Percentiles rank a stretch among this genome's conserved stretches.
These are phyloP conservation scores for Cheilosia variabilis DNA, from an alignment of 2,888 invertebrate genomes.

Conservation along the genomic window DNA sequence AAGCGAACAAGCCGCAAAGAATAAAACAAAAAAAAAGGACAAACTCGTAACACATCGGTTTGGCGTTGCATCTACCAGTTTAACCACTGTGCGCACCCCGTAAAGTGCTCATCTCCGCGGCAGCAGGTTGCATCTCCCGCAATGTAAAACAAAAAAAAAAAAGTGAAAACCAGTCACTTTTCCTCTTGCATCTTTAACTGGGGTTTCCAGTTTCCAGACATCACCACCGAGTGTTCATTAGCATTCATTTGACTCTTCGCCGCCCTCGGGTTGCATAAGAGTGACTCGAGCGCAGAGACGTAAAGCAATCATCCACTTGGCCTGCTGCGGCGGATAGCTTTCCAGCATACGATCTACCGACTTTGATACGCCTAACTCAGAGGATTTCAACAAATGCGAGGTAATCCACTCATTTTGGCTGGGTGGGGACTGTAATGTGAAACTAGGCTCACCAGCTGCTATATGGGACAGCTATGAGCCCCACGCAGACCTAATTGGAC, in stretches of 20 bases:
- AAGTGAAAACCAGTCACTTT: slow-evolving; percentile 72
- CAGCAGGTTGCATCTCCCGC: slow-evolving; percentile 63
- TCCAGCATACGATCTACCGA: slow-evolving; percentile 15
- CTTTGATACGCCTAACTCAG: background rate
- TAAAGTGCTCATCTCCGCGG: slow-evolving; percentile 59
- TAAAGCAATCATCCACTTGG: slow-evolving; percentile 48
- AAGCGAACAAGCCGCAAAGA: slow-evolving; percentile 23
- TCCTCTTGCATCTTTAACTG: slow-evolving; percentile 46
- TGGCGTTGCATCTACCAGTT: slow-evolving; percentile 53
- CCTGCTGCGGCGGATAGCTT: slow-evolving; percentile 22
- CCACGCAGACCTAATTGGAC: slow-evolving; percentile 64
- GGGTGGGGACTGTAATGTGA: background rate
- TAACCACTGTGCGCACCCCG: slow-evolving; percentile 67
- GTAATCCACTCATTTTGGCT: background rate
- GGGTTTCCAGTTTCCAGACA: slow-evolving; percentile 28
- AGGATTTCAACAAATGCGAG: slow-evolving; percentile 11
- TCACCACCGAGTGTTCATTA: slow-evolving; percentile 61
- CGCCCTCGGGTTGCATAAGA: slow-evolving; percentile 60
- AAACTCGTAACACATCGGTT: slow-evolving; percentile 39
- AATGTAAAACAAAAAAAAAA: slow-evolving; percentile 9
- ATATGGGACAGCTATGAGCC: slow-evolving; percentile 46
- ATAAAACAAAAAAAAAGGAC: slow-evolving; percentile 44
- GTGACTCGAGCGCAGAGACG: background rate
- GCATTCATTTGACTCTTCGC: slow-evolving; percentile 67
- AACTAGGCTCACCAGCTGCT: background rate